phyloP scores from a whole-genome alignment of 2,797 vertebrate species.

The Rhyacichthys aspro region DNA sequence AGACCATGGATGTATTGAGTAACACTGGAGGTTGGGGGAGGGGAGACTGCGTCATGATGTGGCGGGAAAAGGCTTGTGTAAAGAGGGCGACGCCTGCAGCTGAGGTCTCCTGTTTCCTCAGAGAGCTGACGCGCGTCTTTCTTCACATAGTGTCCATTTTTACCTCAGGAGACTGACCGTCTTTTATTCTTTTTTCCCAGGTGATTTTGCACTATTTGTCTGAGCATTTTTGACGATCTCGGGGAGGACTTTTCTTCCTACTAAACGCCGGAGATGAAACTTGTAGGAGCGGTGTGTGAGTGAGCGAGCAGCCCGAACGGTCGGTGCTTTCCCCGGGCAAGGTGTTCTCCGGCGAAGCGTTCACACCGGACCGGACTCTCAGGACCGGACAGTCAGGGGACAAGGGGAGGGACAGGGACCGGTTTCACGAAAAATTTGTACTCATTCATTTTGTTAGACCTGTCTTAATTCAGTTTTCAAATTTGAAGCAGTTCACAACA shows the following conservation, averaged over 20 bases:
- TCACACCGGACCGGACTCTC: conserved; percentile 59
- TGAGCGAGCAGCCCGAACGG: conserved; percentile 21
- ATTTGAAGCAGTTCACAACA: neutral
- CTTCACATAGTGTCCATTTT: neutral
- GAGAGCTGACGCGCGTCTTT: conserved; percentile 38
- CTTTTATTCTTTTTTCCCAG: conserved; percentile 28
- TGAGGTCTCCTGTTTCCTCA: conserved; percentile 41
- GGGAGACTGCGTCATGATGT: conserved; percentile 75
- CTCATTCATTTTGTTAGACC: neutral
- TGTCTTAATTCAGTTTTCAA: neutral
- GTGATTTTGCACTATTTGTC: conserved; percentile 65
- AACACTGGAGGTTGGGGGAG: conserved; percentile 54
- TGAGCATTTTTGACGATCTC: conserved; percentile 36
- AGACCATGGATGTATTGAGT: conserved; percentile 21
- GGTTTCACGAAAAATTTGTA: conserved; percentile 19
- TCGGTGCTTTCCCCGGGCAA: conserved; percentile 22
- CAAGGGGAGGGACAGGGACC: neutral
- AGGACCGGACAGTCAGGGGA: conserved; percentile 67
- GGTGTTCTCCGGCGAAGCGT: conserved; percentile 39
- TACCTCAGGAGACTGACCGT: conserved; percentile 5
- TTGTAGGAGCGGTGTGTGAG: conserved; percentile 4
- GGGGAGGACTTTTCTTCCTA: conserved; percentile 15
- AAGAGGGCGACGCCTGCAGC: conserved; percentile 63
- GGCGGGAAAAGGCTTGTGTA: conserved; percentile 78
- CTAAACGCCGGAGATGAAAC: conserved; percentile 11